phyloP scores from a whole-genome alignment of 2,888 invertebrate genomes.

The Poecilus cupreus region DNA sequence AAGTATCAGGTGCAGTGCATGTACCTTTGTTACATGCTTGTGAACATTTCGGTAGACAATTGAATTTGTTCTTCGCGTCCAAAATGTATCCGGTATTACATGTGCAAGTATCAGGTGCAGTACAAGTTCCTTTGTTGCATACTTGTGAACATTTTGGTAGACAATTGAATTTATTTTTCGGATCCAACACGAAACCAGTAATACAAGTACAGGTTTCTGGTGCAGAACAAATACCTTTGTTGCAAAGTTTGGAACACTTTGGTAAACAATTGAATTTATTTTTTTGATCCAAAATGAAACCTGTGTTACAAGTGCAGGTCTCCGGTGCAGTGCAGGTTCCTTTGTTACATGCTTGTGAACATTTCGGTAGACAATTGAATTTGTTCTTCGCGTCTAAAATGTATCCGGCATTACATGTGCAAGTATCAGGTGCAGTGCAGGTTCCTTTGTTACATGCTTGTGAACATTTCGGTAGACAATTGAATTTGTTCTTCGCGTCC shows the following conservation, averaged over 20 bases:
- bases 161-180: slow-evolving; percentile 68
- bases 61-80: slow-evolving; percentile 64
- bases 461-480: slow-evolving; percentile 66
- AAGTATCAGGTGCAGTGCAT: slow-evolving; percentile 62
- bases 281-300: slow-evolving; percentile 65
- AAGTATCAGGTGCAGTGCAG: slow-evolving; percentile 62
- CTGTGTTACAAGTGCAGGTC: slow-evolving; percentile 73
- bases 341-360: slow-evolving; percentile 65
- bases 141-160: slow-evolving; percentile 68
- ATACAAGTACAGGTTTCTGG: slow-evolving; percentile 73
- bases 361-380: slow-evolving; percentile 64
- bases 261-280: slow-evolving; percentile 65
- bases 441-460: slow-evolving; percentile 61
- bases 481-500: slow-evolving; percentile 64
- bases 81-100: slow-evolving; percentile 73
- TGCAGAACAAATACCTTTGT: slow-evolving; percentile 68
- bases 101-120: slow-evolving; percentile 61
- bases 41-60: slow-evolving; percentile 66
- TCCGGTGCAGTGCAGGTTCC: slow-evolving; percentile 69
- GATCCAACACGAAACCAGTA: slow-evolving; percentile 74
- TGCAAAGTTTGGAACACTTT: slow-evolving; percentile 64
- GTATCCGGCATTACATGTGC: slow-evolving; percentile 66
- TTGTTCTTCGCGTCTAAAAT: slow-evolving; percentile 62
- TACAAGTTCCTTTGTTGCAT: slow-evolving; percentile 68
- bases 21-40: slow-evolving; percentile 61